Evolutionary conservation across 2,113 vertebrate species (phyloP).

Genomic region (Tinamus guttatus): DNA sequence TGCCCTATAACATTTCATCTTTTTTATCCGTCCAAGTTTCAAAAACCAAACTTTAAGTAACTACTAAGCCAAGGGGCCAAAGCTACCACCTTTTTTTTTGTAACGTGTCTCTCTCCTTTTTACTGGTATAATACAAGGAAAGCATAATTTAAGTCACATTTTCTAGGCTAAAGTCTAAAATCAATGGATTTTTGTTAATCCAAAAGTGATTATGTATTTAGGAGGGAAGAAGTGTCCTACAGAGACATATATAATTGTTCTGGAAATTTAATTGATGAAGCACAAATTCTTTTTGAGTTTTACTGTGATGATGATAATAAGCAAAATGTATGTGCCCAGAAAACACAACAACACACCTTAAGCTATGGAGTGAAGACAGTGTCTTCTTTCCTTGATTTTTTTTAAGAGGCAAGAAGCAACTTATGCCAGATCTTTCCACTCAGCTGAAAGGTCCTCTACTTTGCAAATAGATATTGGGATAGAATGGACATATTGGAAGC

Average conservation of each 20-base stretch:
- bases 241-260: not conserved
- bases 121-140: not conserved
- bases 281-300: not conserved
- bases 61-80: not conserved
- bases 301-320: not conserved
- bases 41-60: constrained; percentile 20
- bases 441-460: not conserved
- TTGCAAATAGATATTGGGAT: not conserved
- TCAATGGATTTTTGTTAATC: not conserved
- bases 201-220: not conserved
- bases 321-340: not conserved
- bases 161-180: not conserved
- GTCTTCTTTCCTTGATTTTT: not conserved
- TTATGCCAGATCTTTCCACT: not conserved
- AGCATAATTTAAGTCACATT: not conserved
- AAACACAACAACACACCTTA: not conserved
- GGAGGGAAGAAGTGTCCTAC: not conserved
- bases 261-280: not conserved
- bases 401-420: not conserved
- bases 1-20: constrained; percentile 32
- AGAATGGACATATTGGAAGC: not conserved
- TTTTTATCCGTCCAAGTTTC: constrained; percentile 51
- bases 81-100: not conserved
- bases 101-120: not conserved
- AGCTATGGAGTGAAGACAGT: not conserved